Conservation (phyloP, 2,797 vertebrate genomes). For the Rachycentron canadum region DNA sequence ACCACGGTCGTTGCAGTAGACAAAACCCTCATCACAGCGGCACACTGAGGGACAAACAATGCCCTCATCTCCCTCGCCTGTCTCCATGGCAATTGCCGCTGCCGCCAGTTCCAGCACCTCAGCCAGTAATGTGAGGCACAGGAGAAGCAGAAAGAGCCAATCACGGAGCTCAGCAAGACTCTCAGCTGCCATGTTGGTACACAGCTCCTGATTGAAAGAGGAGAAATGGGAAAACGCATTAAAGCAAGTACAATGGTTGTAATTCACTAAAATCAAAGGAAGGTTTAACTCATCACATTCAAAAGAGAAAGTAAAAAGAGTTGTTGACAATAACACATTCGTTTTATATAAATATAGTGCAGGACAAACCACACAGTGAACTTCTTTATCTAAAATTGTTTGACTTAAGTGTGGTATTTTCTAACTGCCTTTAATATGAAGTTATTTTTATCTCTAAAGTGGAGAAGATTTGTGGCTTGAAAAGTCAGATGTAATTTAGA, state of each 20-base stretch:
- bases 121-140: slow-evolving; percentile 92
- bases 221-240: slow-evolving; percentile 56
- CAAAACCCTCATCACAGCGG: slow-evolving; percentile 93
- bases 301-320: slow-evolving; percentile 29
- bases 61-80: slow-evolving; percentile 83
- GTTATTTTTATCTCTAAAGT: slow-evolving; percentile 37
- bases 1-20: slow-evolving; percentile 97
- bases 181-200: slow-evolving; percentile 84
- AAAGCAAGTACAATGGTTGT: slow-evolving; percentile 37
- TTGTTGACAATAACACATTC: not conserved
- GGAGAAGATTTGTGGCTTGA: slow-evolving; percentile 45
- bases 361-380: slow-evolving; percentile 26
- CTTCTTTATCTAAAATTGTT: slow-evolving; percentile 21
- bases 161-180: slow-evolving; percentile 91
- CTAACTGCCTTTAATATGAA: slow-evolving; percentile 30
- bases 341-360: slow-evolving; percentile 15
- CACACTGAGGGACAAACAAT: slow-evolving; percentile 92
- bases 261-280: slow-evolving; percentile 22
- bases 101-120: slow-evolving; percentile 90
- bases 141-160: slow-evolving; percentile 93
- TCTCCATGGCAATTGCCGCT: slow-evolving; percentile 86
- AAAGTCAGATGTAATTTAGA: slow-evolving; percentile 56
- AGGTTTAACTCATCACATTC: not conserved
- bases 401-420: slow-evolving; percentile 25
- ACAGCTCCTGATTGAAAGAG: slow-evolving; percentile 65